These are phyloP conservation scores for Steinernema carpocapsae DNA, from an alignment of 2,888 invertebrate genomes.

Conservation along the genomic window DNA sequence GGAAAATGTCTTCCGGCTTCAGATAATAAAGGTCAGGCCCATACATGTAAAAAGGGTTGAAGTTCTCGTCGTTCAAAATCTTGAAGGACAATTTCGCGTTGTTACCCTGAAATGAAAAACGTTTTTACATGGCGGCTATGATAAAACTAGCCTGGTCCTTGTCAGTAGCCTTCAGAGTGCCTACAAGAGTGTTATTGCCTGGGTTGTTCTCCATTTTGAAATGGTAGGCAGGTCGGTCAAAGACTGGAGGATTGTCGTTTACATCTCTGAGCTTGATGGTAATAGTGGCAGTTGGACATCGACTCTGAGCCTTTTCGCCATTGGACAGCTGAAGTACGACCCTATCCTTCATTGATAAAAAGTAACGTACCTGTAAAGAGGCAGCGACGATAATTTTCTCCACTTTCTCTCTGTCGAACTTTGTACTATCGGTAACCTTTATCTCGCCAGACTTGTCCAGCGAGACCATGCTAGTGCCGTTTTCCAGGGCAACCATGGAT, in stretches of 20 bases:
- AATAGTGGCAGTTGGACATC: constrained; percentile 50
- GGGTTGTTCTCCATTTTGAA: constrained; percentile 49
- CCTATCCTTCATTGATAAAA: neutral
- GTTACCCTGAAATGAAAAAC: constrained; percentile 46
- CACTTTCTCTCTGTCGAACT: constrained; percentile 19
- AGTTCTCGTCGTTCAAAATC: constrained; percentile 41
- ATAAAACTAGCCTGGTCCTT: constrained; percentile 52
- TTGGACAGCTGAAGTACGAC: neutral
- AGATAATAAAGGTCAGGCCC: neutral
- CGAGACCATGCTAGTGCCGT: neutral
- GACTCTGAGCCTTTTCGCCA: neutral
- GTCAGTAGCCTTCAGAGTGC: constrained; percentile 57
- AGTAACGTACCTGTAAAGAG: neutral
- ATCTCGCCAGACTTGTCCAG: neutral
- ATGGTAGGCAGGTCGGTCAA: constrained; percentile 55
- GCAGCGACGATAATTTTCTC: neutral
- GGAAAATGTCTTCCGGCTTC: neutral
- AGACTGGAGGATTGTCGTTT: constrained; percentile 65
- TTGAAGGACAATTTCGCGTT: constrained; percentile 60
- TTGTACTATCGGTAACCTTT: neutral
- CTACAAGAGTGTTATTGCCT: constrained; percentile 57
- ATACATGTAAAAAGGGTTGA: constrained; percentile 6
- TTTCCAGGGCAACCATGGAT: neutral
- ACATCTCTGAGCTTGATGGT: constrained; percentile 59
- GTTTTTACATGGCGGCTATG: neutral